Evolutionary conservation across 2,113 vertebrate genomes (phyloP).

Genomic region (Todiramphus chloris): DNA sequence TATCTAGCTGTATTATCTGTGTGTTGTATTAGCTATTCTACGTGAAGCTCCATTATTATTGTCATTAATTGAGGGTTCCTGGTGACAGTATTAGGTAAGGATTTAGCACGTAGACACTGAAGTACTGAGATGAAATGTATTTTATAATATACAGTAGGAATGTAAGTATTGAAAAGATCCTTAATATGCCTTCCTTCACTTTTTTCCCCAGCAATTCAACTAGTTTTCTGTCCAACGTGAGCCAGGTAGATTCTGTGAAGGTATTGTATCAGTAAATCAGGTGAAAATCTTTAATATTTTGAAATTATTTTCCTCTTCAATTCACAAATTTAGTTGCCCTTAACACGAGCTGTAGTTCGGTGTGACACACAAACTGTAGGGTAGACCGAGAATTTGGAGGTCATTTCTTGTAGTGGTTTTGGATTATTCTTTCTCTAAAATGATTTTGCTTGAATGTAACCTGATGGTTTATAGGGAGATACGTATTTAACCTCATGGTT

Average conservation of each 20-base stretch:
- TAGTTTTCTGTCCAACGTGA: neutral
- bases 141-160: neutral
- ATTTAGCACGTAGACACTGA: neutral
- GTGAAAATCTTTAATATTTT: neutral
- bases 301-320: neutral
- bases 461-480: neutral
- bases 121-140: neutral
- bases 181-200: neutral
- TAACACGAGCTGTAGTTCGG: neutral
- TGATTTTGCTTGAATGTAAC: neutral
- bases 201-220: neutral
- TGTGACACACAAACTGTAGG: neutral
- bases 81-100: neutral
- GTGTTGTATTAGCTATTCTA: neutral
- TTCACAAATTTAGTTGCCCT: neutral
- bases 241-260: neutral
- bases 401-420: neutral
- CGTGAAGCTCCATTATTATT: constrained; percentile 11
- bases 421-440: neutral
- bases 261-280: neutral
- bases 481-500: neutral
- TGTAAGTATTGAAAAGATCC: neutral
- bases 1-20: neutral
- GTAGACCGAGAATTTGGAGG: neutral
- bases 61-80: constrained; percentile 31